These are phyloP conservation scores for Coregonus suidteri DNA, from an alignment of 2,797 vertebrate genomes.

Conservation along the genomic window DNA sequence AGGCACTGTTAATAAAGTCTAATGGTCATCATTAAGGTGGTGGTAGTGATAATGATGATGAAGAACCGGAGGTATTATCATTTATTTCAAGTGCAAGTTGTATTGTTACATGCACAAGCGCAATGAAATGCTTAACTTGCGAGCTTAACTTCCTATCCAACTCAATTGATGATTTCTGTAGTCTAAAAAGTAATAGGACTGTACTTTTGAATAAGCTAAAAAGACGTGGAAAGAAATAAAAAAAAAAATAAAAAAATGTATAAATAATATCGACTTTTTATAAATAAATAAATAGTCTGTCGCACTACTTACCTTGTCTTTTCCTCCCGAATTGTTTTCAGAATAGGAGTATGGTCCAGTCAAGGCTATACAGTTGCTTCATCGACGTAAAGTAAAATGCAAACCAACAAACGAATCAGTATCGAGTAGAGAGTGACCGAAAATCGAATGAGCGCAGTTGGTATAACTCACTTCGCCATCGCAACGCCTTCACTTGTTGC, in stretches of 20 bases:
- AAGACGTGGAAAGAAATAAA: too few species aligned
- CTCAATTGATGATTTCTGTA: too few species aligned
- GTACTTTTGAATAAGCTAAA: too few species aligned
- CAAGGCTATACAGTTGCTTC: neutral
- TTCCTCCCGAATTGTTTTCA: neutral
- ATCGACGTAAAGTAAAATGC: neutral
- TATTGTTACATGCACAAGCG: too few species aligned
- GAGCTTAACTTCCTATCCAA: too few species aligned
- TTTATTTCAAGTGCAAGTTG: too few species aligned
- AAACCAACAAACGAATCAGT: neutral
- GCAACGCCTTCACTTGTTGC: constrained; percentile 2
- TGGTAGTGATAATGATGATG: neutral
- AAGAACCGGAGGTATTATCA: neutral
- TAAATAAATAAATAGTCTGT: neutral
- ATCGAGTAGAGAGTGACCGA: neutral
- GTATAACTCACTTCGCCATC: neutral
- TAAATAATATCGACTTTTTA: neutral
- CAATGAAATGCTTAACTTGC: too few species aligned
- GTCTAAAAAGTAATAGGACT: too few species aligned
- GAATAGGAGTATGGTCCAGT: neutral
- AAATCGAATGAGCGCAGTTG: neutral
- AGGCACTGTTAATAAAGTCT: neutral
- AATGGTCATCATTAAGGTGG: neutral
- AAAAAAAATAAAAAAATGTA: too few species aligned
- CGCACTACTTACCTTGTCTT: neutral